These are phyloP conservation scores for Ladona fulva DNA, from an alignment of 1,140 invertebrate species.

Conservation along the genomic window DNA sequence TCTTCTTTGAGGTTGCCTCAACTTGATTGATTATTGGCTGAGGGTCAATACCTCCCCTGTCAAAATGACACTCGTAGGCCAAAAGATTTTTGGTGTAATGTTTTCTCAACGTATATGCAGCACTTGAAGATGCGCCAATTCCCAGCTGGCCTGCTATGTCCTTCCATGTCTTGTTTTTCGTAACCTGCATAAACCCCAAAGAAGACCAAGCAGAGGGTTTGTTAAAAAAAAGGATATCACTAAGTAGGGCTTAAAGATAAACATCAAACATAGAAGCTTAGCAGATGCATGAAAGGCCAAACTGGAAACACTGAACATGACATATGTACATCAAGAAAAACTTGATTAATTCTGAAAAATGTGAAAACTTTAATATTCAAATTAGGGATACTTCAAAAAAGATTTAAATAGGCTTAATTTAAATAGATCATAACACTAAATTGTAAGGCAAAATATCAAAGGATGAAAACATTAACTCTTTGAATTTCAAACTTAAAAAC, in stretches of 20 bases:
- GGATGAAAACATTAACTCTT: too few species aligned
- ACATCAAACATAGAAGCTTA: conserved; percentile 28
- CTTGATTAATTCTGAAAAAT: too few species aligned
- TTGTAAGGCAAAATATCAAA: too few species aligned
- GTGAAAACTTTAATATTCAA: too few species aligned
- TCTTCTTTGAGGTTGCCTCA: conserved; percentile 81
- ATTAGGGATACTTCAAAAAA: too few species aligned
- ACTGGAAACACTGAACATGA: too few species aligned
- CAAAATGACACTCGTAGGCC: conserved; percentile 93
- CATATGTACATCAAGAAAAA: too few species aligned
- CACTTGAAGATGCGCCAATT: conserved; percentile 91
- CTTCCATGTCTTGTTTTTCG: conserved; percentile 97
- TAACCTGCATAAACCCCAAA: conserved; percentile 58
- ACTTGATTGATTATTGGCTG: conserved; percentile 91
- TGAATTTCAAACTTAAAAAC: too few species aligned
- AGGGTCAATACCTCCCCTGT: conserved; percentile 90
- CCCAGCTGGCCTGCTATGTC: conserved; percentile 88
- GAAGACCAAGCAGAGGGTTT: conserved; percentile 15
- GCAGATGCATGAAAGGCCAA: conserved; percentile 26
- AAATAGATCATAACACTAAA: too few species aligned
- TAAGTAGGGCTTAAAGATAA: conserved; percentile 27
- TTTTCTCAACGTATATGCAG: conserved; percentile 91
- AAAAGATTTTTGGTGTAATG: conserved; percentile 96
- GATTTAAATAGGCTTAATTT: too few species aligned
- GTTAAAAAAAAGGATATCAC: conserved; percentile 16